A percentile compares a stretch with the other conserved stretches of the same genome.
phyloP scores from a whole-genome alignment of 2,797 vertebrate genomes.

The Crax fasciolata region DNA sequence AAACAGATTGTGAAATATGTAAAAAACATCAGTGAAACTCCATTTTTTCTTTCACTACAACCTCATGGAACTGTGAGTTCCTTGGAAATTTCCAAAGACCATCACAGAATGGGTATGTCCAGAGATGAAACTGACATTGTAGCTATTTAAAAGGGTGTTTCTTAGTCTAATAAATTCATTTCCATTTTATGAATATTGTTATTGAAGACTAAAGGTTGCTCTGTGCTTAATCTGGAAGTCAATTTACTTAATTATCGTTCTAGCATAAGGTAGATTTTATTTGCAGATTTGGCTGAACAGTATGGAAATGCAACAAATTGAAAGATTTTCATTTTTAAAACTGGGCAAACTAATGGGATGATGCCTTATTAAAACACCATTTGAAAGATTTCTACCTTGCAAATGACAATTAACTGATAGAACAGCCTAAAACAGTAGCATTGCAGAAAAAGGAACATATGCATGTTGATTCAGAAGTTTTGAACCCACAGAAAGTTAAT shows the following conservation, averaged over 20 bases:
- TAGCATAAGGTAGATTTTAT: neutral
- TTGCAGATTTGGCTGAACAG: neutral
- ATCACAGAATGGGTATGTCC: neutral
- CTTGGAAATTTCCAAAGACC: neutral
- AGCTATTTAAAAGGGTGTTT: constrained; percentile 12
- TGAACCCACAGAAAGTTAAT: neutral
- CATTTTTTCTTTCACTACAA: neutral
- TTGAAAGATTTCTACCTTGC: neutral
- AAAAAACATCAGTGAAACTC: neutral
- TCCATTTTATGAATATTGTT: neutral
- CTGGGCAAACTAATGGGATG: neutral
- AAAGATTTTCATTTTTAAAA: neutral
- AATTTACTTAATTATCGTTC: neutral
- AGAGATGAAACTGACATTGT: neutral
- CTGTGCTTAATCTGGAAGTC: constrained; percentile 2
- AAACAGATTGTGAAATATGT: constrained; percentile 6
- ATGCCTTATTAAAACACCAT: neutral
- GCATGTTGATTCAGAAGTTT: neutral
- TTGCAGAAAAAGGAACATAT: neutral
- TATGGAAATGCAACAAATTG: neutral
- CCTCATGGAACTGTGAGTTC: neutral
- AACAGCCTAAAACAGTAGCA: neutral
- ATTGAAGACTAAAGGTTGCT: neutral
- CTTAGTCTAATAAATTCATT: neutral
- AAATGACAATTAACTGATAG: neutral